Evolutionary conservation across 2,888 invertebrate species (phyloP).

Genomic region (Leptopilina myrica): DNA sequence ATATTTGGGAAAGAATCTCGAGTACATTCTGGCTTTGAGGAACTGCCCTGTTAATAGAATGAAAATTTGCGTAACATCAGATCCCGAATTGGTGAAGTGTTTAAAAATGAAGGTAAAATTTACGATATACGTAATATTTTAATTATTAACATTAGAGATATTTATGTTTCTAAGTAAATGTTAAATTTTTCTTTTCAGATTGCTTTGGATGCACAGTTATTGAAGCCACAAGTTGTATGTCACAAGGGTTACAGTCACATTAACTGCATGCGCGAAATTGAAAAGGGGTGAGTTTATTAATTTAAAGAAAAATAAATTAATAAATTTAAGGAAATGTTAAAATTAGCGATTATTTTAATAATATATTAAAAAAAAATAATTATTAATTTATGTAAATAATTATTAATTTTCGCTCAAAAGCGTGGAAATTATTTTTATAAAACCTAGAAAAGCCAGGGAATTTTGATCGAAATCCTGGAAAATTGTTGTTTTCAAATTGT

Average conservation of each 20-base stretch:
- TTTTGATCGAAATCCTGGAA: too few relatives aligned
- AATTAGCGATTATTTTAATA: too few relatives aligned
- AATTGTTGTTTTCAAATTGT: too few relatives aligned
- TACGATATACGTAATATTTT: not conserved
- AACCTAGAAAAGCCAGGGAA: too few relatives aligned
- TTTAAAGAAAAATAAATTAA: too few relatives aligned
- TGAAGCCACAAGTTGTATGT: conserved; percentile 90
- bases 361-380: too few relatives aligned
- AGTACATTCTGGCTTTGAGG: conserved; percentile 85
- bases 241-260: conserved; percentile 90
- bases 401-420: too few relatives aligned
- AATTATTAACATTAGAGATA: too few relatives aligned
- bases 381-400: too few relatives aligned
- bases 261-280: conserved; percentile 88
- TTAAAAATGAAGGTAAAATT: conserved; percentile 89
- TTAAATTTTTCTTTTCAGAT: conserved; percentile 78
- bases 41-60: conserved; percentile 92
- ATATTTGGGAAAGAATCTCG: conserved; percentile 84
- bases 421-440: too few relatives aligned
- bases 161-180: not conserved
- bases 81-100: conserved; percentile 93
- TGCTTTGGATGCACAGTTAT: conserved; percentile 89
- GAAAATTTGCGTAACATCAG: conserved; percentile 93
- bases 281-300: conserved; percentile 71
- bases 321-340: too few relatives aligned